These are phyloP conservation scores for Enteromius paludinosus DNA, from an alignment of 2,797 vertebrate genomes.

Conservation along the genomic window DNA sequence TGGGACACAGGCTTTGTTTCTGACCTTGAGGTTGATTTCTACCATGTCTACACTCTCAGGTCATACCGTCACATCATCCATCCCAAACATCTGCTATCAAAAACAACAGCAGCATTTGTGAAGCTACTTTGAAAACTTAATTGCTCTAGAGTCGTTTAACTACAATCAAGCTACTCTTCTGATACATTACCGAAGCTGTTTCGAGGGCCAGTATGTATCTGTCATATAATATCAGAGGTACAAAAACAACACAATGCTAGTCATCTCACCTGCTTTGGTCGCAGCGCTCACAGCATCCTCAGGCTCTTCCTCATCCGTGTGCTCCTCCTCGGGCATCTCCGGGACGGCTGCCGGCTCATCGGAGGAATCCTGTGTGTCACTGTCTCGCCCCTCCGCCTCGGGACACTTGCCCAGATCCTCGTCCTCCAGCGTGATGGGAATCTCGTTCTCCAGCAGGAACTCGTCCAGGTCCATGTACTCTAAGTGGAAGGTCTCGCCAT, in stretches of 20 bases:
- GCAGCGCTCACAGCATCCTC: conserved; percentile 51
- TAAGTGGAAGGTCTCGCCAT: conserved; percentile 96
- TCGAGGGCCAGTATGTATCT: background rate
- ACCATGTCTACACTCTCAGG: background rate
- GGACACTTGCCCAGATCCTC: conserved; percentile 77
- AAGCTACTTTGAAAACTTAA: background rate
- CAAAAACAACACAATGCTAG: background rate
- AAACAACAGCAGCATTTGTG: background rate
- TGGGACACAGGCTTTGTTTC: background rate
- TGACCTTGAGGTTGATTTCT: background rate
- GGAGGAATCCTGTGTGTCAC: conserved; percentile 15
- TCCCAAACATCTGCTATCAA: background rate
- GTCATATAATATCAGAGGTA: background rate
- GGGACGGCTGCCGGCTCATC: conserved; percentile 6
- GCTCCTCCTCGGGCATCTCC: conserved; percentile 4
- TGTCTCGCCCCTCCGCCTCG: conserved; percentile 68
- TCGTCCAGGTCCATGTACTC: conserved; percentile 99
- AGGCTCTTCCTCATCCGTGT: conserved; percentile 3
- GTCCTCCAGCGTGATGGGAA: conserved; percentile 86
- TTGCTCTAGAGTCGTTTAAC: background rate
- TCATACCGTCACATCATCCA: background rate
- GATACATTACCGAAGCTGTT: background rate
- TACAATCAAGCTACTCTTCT: background rate
- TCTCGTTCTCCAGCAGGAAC: conserved; percentile 96
- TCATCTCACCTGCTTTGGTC: conserved; percentile 64